Evolutionary conservation across 2,113 vertebrate genomes (phyloP).

Genomic region (Struthio camelus): DNA sequence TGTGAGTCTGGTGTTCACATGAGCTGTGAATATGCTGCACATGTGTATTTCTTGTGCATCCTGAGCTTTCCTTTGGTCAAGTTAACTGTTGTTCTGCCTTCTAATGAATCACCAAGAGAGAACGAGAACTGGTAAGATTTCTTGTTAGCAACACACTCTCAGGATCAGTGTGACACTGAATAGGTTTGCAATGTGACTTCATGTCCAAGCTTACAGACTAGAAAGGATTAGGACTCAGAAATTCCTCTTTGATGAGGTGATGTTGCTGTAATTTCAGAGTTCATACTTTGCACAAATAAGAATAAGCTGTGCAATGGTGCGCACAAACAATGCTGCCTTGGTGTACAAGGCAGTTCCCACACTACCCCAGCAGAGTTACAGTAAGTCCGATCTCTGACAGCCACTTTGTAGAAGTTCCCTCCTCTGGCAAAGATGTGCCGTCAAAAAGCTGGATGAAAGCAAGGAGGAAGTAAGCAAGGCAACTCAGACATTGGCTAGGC

Average conservation of each 20-base stretch:
- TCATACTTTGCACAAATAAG: rapidly evolving
- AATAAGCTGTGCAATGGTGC: neutral
- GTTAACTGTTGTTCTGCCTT: slow-evolving; percentile 69
- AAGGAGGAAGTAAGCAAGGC: neutral
- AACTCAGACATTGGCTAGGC: neutral
- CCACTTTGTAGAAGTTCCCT: neutral
- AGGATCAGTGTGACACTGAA: rapidly evolving
- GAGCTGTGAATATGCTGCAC: slow-evolving; percentile 73
- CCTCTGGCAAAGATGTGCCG: neutral
- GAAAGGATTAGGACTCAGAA: neutral
- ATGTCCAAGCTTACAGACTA: neutral
- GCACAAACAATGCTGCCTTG: neutral
- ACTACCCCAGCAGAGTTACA: neutral
- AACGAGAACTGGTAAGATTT: slow-evolving; percentile 70
- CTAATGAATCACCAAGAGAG: slow-evolving; percentile 76
- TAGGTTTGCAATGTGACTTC: neutral
- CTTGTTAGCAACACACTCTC: slow-evolving; percentile 51
- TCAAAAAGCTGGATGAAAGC: neutral
- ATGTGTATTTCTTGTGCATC: slow-evolving; percentile 71
- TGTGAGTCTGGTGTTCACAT: slow-evolving; percentile 76
- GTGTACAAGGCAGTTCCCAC: neutral
- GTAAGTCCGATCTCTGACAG: neutral
- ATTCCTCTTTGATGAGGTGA: neutral
- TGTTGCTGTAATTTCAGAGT: neutral
- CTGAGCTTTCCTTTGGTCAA: slow-evolving; percentile 71